Percentiles rank a stretch among this genome's conserved stretches.
phyloP scores from a whole-genome alignment of 2,888 invertebrate genomes.

The Chironomus riparius region DNA sequence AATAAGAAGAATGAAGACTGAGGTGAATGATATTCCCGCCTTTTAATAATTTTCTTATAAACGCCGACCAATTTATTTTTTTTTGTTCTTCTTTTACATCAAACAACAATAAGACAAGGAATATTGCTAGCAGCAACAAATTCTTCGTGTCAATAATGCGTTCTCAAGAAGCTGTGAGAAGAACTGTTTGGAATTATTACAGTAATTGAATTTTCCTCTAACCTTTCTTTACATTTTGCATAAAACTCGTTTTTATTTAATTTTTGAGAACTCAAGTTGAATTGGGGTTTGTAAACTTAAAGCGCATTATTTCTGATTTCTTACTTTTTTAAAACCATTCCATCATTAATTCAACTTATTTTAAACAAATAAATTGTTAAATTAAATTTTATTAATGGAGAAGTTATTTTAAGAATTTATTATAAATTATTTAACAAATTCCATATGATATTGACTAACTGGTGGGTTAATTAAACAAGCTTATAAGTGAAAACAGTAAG shows the following conservation, averaged over 20 bases:
- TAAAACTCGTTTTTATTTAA: background rate
- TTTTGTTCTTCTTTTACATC: background rate
- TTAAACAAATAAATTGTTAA: no score
- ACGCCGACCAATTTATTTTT: slow-evolving; percentile 21
- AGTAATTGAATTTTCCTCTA: slow-evolving; percentile 12
- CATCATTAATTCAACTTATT: no score
- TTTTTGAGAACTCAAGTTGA: background rate
- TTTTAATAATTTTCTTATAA: slow-evolving; percentile 20
- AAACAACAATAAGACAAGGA: background rate
- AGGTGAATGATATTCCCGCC: background rate
- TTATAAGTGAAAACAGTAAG: slow-evolving; percentile 18
- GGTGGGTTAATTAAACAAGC: background rate
- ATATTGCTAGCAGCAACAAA: no score
- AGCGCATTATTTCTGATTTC: no score
- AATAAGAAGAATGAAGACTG: no score
- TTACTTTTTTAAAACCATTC: no score
- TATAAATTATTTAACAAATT: no score
- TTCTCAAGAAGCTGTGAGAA: slow-evolving; percentile 8
- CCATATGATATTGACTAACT: background rate
- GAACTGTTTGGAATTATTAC: slow-evolving; percentile 3
- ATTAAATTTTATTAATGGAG: no score
- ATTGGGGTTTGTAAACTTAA: no score
- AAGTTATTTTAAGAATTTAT: no score
- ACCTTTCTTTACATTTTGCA: background rate
- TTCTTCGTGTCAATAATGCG: slow-evolving; percentile 25